A percentile compares a stretch with the other conserved stretches of the same genome.
These are phyloP conservation scores for Pseudomyrmex pallidus DNA, from an alignment of 1,140 invertebrate species.

Conservation along the genomic window DNA sequence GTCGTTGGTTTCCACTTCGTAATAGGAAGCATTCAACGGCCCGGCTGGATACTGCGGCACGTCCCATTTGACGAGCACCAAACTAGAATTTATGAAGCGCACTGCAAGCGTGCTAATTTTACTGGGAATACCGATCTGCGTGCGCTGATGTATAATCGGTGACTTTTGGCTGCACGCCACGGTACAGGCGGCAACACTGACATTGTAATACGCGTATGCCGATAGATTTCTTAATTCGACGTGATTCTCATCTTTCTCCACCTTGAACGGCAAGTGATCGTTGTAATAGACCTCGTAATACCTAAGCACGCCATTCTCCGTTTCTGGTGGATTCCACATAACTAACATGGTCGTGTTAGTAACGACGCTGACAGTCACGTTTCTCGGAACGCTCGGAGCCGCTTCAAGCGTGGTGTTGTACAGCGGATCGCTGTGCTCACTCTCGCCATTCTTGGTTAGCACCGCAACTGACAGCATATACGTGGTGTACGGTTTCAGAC, in stretches of 20 bases:
- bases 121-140: constrained; percentile 87
- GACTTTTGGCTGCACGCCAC: constrained; percentile 87
- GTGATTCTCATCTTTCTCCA: constrained; percentile 73
- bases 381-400: constrained; percentile 85
- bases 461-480: constrained; percentile 91
- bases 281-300: constrained; percentile 89
- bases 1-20: constrained; percentile 83
- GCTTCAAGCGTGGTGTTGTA: constrained; percentile 91
- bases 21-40: constrained; percentile 84
- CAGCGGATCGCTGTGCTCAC: constrained; percentile 88
- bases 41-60: constrained; percentile 88
- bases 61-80: constrained; percentile 86
- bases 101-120: constrained; percentile 84
- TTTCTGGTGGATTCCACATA: constrained; percentile 89
- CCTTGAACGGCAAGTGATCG: constrained; percentile 57
- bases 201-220: constrained; percentile 87
- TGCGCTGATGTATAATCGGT: constrained; percentile 83
- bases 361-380: constrained; percentile 87
- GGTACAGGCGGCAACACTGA: constrained; percentile 90
- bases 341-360: constrained; percentile 89
- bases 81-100: constrained; percentile 83
- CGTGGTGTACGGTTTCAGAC: constrained; percentile 91
- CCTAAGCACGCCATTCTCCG: constrained; percentile 90
- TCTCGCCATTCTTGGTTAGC: constrained; percentile 90
- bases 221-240: constrained; percentile 66